These are phyloP conservation scores for Drosophila nannoptera DNA, from an alignment of 1,140 invertebrate genomes.

Conservation along the genomic window DNA sequence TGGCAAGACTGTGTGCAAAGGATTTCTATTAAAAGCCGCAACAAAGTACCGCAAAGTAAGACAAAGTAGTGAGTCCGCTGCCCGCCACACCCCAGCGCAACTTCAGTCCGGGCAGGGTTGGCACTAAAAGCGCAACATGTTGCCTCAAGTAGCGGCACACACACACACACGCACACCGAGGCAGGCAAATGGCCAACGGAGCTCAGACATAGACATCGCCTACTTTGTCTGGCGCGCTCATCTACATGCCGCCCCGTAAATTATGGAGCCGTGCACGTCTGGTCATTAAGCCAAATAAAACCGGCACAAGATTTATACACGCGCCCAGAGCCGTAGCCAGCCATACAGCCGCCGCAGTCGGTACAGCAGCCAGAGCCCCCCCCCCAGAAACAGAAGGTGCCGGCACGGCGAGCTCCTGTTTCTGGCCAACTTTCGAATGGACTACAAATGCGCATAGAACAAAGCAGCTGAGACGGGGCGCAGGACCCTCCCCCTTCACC, in stretches of 20 bases:
- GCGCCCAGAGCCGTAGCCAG: constrained; percentile 43
- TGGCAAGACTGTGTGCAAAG: constrained; percentile 50
- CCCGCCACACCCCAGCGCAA: background rate
- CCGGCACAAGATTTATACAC: constrained; percentile 77
- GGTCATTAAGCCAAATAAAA: constrained; percentile 79
- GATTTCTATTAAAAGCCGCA: constrained; percentile 76
- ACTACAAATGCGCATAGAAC: constrained; percentile 37
- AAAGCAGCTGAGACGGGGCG: constrained; percentile 12
- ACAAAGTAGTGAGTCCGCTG: constrained; percentile 59
- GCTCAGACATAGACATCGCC: constrained; percentile 59
- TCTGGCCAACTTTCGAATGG: constrained; percentile 45
- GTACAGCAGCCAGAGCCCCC: background rate
- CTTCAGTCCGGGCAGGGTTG: background rate
- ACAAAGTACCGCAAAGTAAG: constrained; percentile 76
- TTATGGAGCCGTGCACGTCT: constrained; percentile 77
- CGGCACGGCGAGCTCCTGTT: constrained; percentile 23
- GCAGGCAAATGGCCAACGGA: constrained; percentile 30
- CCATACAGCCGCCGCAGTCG: background rate
- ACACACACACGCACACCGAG: too few species aligned
- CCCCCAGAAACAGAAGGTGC: constrained; percentile 5
- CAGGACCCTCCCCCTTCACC: background rate
- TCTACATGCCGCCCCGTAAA: constrained; percentile 73
- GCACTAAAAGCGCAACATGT: constrained; percentile 76
- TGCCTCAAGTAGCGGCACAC: constrained; percentile 72
- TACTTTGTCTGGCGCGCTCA: constrained; percentile 71